Evolutionary conservation across 2,797 vertebrate genomes (phyloP), one percentile per base, ranked within the genome.

Genomic region (Oreortyx pictus): DNA sequence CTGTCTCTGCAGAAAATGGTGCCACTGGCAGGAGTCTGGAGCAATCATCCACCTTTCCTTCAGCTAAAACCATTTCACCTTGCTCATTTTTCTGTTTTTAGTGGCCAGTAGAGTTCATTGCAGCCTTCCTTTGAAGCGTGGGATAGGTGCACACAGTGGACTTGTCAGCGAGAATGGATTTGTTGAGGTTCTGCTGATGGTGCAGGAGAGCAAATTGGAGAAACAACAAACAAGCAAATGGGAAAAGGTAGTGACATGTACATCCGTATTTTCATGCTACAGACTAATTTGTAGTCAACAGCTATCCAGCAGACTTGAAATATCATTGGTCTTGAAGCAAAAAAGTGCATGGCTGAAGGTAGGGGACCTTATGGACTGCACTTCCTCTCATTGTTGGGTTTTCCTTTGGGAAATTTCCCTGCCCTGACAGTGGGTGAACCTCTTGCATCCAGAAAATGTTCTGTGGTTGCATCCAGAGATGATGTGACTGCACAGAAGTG

Each of bases 21-120:
- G 88, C 78, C 84, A 67, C 50, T 88, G 72, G 60, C 71, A 64
- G 83, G 64, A 74, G 57, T 90, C 87, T 75, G 67, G 61, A 91
- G 72, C 33, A 17, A 8, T 31, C 59, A 31, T 54, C 14, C 64
- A 64, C 67, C 67, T 90, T 90, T 60, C 50, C 67, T 64, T 73
- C 31, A 59, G 67, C 62, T 25, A 50, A 72, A 68, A 77, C 54
- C 3, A 9, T 82, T 92, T 74, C 59, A 10, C 12, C 50, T 60
- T 41, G 29, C 3, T 4, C 27, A 59, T 41, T 24, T 37, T 50
- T 16, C 13, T 24, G 20, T 74, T 62, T 73, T 24, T n/a, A 11
- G 19, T 73, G 71, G 60, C 60, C 27, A 16, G 22, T 47, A 25
- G 67, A 46, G 43, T 31, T 79, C 11, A 37, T 71, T 52, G 61